Conservation (phyloP, 2,113 vertebrate genomes). For the Sterrhoptilus dennistouni region DNA sequence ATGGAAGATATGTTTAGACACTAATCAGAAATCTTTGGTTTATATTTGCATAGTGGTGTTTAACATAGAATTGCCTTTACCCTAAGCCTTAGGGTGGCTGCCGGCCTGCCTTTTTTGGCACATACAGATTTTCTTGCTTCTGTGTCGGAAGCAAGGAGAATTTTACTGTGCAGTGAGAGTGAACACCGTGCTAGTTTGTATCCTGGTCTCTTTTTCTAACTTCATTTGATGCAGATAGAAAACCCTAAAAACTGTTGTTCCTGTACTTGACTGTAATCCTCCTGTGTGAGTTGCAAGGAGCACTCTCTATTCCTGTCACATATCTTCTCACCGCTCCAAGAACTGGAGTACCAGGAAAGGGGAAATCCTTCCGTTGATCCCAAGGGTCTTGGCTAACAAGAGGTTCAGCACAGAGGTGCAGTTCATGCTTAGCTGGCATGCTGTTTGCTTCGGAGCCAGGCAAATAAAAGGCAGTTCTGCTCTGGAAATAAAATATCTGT, state of each 20-base stretch:
- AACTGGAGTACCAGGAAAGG: not conserved
- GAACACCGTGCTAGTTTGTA: not conserved
- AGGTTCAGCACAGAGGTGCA: not conserved
- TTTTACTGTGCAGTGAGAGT: not conserved
- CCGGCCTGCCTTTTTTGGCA: not conserved
- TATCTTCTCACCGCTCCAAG: not conserved
- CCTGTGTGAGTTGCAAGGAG: not conserved
- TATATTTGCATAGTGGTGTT: not conserved
- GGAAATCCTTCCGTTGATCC: not conserved
- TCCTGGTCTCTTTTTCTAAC: not conserved
- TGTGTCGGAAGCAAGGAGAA: not conserved
- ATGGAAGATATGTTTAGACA: not conserved
- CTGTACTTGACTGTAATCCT: rapidly evolving
- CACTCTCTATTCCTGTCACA: not conserved
- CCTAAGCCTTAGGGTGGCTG: not conserved
- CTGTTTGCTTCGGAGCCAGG: not conserved
- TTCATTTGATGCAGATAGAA: not conserved
- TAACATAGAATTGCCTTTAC: not conserved
- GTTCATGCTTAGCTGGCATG: not conserved
- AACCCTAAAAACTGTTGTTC: not conserved
- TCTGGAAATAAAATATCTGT: not conserved
- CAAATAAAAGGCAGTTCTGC: not conserved
- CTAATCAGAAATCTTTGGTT: not conserved
- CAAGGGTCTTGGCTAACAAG: not conserved
- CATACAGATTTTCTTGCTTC: not conserved